Percentiles rank a stretch among this genome's conserved stretches.
Conservation (phyloP, 1,140 invertebrate genomes). For the Neodiprion fabricii region DNA sequence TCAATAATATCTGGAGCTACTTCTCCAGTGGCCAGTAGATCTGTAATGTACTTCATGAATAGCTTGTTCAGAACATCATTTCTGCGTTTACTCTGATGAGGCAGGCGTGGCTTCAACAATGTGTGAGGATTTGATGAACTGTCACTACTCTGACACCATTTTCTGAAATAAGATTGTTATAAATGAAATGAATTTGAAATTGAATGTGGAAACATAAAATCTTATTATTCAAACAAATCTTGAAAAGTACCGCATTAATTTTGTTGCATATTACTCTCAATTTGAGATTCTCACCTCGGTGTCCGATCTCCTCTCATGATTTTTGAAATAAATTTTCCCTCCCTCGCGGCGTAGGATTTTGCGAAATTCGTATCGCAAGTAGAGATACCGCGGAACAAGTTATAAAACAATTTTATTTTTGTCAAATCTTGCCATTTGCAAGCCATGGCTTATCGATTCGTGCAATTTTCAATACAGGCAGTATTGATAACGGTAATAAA, state of each 20-base stretch:
- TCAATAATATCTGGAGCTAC: conserved; percentile 66
- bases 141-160: neutral
- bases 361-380: conserved; percentile 20
- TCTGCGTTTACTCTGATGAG: conserved; percentile 42
- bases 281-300: conserved; percentile 26
- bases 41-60: conserved; percentile 81
- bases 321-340: conserved; percentile 37
- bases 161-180: conserved; percentile 30
- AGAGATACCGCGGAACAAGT: neutral
- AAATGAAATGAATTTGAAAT: conserved; percentile 14
- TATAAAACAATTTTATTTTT: conserved; percentile 4
- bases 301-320: conserved; percentile 25
- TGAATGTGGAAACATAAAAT: neutral
- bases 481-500: no score
- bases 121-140: neutral
- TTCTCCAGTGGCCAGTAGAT: conserved; percentile 74
- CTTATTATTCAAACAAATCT: neutral
- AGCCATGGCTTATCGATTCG: no score
- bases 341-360: conserved; percentile 19
- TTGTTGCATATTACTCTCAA: neutral
- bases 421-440: neutral
- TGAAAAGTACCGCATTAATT: neutral
- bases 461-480: no score
- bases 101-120: neutral
- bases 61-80: conserved; percentile 74